Percentiles rank a stretch among this genome's conserved stretches.
These are phyloP conservation scores for Apocrypta bakeri DNA, from an alignment of 1,140 invertebrate species.

Conservation along the genomic window DNA sequence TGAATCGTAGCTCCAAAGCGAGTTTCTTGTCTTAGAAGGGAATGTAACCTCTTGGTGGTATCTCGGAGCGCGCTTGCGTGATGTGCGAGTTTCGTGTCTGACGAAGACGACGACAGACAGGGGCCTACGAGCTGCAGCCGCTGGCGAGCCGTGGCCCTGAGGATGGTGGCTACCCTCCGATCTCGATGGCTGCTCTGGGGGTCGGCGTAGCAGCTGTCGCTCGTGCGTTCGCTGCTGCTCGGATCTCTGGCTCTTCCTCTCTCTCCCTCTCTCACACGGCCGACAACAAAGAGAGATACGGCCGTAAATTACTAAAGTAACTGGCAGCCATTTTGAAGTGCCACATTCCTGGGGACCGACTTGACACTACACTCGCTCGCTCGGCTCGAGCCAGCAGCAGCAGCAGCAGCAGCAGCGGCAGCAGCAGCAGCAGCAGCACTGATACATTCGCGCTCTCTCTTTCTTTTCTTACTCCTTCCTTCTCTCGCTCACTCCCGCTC, in stretches of 20 bases:
- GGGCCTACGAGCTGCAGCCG: conserved; percentile 14
- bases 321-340: conserved; percentile 77
- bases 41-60: not conserved
- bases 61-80: not conserved
- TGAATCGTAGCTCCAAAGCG: not conserved
- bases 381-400: not conserved
- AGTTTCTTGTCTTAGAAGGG: not conserved
- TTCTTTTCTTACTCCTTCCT: not conserved
- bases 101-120: not conserved
- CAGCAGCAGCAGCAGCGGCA: not conserved
- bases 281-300: conserved; percentile 74
- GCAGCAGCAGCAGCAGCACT: not conserved
- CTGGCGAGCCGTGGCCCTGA: not conserved
- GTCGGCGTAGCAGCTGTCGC: conserved; percentile 2
- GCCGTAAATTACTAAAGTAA: conserved; percentile 75
- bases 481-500: not conserved
- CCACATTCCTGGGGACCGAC: conserved; percentile 73
- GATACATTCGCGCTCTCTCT: not conserved
- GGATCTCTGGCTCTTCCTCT: not conserved
- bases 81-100: not conserved
- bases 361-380: conserved; percentile 64
- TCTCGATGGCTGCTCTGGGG: not conserved
- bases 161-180: not conserved
- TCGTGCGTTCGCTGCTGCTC: not conserved
- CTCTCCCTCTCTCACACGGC: conserved; percentile 61